Evolutionary conservation across 53 echinoderm and acorn worm species (phyloP), one percentile per base, ranked within the genome.

Genomic region (Astropecten irregularis): DNA sequence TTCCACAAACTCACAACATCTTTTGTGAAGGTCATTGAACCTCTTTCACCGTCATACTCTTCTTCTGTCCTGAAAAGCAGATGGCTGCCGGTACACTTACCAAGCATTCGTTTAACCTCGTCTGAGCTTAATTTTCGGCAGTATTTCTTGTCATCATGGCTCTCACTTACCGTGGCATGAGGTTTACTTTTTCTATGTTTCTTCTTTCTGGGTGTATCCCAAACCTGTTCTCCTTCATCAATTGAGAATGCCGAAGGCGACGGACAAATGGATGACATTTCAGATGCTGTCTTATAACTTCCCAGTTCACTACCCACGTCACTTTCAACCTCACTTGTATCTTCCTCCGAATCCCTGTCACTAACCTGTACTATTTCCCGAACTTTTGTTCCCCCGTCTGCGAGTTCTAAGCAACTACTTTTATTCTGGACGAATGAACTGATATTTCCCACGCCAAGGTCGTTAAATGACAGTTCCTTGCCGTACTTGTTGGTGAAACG

Each of bases 1-100:
- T 74, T 74, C 74, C 74, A 74, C 57, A 54, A 57, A 21, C 56
- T 29, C 37, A 74, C 74, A 55, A 74, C 74, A 40, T 74, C 74
- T 57, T 40, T 74, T 15, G 56, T 55, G 13, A 74, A 74, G 10
- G 38, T 27, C 35, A 10, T 38, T 23, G 23, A 23, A 56, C 74
- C 74, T 22, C 21, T 5, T 74, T 74, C 74, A 13, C 57, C 74
- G 4, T 5, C 13, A 25, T 74, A 74, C 55, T 74, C 57, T 13
- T 39, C 57, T 40, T 74, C 74, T 4, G 74, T 74, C 51, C 57
- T 74, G 27, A 74, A 56, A 1, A 40, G 22, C 1, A 74, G 55
- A 40, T 35, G 55, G 14, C 28, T 55, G 2, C 40, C 18, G 15
- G 38, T 40, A 40, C 55, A 36, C 40, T 57, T 57, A 2, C 20